Percentiles rank a stretch among this genome's conserved stretches.
Evolutionary conservation across 1,140 invertebrate species (phyloP).

Genomic region (Procambarus virginalis): DNA sequence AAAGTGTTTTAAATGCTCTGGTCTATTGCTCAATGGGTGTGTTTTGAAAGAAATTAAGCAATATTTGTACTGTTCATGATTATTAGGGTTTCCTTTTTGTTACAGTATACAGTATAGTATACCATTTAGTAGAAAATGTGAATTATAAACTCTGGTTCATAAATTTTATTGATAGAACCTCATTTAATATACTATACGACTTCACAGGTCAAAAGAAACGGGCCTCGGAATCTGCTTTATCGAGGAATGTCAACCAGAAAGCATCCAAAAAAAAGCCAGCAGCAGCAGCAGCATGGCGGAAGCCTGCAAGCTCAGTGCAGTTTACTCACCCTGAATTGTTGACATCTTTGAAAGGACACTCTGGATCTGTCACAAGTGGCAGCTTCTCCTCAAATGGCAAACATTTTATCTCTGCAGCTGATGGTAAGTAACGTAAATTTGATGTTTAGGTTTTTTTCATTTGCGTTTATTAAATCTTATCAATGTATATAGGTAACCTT

Average conservation of each 20-base stretch:
- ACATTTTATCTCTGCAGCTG: slow-evolving; percentile 46
- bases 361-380: slow-evolving; percentile 32
- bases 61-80: no score
- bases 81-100: no score
- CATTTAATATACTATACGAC: no score
- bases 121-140: no score
- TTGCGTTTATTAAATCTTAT: background rate
- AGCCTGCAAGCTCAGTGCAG: background rate
- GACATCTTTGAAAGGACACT: slow-evolving; percentile 42
- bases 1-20: no score
- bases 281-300: background rate
- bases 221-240: background rate
- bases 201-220: slow-evolving; percentile 26
- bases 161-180: no score
- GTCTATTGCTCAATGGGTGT: no score
- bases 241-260: background rate
- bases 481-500: no score
- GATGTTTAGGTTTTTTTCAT: background rate
- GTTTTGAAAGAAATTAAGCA: no score
- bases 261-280: slow-evolving; percentile 20
- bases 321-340: slow-evolving; percentile 47
- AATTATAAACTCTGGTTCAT: no score
- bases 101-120: no score
- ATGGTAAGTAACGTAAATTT: slow-evolving; percentile 37
- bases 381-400: slow-evolving; percentile 47